These are phyloP conservation scores for Drosophila ercepeae DNA, from an alignment of 1,140 invertebrate genomes.

Conservation along the genomic window DNA sequence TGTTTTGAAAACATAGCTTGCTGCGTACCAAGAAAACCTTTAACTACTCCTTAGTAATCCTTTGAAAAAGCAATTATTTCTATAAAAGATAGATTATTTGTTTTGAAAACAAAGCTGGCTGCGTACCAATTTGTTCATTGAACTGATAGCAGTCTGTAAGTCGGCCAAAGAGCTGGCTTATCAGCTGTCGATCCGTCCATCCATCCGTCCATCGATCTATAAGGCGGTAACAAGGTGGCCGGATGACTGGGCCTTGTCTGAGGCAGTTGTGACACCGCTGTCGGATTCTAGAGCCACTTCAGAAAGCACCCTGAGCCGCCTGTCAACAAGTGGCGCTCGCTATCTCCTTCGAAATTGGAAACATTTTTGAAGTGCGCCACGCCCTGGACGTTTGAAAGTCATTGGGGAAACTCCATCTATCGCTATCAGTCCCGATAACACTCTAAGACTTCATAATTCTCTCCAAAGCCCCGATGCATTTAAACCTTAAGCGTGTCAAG, in stretches of 20 bases:
- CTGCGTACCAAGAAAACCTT: no score
- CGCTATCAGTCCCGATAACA: slow-evolving; percentile 25
- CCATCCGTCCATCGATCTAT: background rate
- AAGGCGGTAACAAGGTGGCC: background rate
- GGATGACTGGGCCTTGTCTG: background rate
- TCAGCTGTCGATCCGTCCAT: slow-evolving; percentile 4
- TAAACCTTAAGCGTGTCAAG: slow-evolving; percentile 16
- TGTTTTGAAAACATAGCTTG: no score
- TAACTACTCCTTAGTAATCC: background rate
- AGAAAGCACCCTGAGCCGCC: background rate
- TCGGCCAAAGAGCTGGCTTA: slow-evolving; percentile 23
- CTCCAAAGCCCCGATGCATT: slow-evolving; percentile 1
- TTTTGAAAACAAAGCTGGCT: background rate
- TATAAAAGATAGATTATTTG: background rate
- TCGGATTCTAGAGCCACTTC: slow-evolving; percentile 22
- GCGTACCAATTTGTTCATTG: slow-evolving; percentile 1
- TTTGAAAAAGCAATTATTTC: background rate
- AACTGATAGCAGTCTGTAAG: background rate
- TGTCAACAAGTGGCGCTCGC: slow-evolving; percentile 30
- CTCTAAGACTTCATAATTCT: background rate
- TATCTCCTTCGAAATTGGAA: slow-evolving; percentile 15
- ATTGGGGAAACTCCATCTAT: slow-evolving; percentile 34
- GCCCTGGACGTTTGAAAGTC: slow-evolving; percentile 55
- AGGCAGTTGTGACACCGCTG: slow-evolving; percentile 22
- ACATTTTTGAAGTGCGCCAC: slow-evolving; percentile 15